Conservation (phyloP, 92 coral and sea anemone genomes). For the Epizoanthus ramosus region DNA sequence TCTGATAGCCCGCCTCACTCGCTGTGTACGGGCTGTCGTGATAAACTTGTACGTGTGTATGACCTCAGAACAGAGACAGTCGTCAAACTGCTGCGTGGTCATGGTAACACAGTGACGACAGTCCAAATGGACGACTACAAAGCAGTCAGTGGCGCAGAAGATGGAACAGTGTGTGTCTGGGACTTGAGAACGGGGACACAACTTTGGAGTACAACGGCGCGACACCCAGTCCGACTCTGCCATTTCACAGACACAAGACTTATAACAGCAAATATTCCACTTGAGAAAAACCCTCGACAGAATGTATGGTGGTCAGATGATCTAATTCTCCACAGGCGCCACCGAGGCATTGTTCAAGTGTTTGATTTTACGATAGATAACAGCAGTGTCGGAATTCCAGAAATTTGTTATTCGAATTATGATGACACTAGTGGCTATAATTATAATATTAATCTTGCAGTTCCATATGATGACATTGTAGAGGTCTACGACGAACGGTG, state of each 20-base stretch:
- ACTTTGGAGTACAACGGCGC: constrained; percentile 88
- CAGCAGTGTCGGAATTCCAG: constrained; percentile 79
- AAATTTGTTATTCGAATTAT: constrained; percentile 83
- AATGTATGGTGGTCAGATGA: constrained; percentile 94
- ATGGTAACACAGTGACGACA: constrained; percentile 73
- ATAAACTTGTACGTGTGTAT: constrained; percentile 83
- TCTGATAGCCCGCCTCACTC: constrained; percentile 64
- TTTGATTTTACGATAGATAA: constrained; percentile 77
- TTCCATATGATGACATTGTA: constrained; percentile 84
- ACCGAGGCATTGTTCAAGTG: constrained; percentile 77
- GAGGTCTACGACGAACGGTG: constrained; percentile 29
- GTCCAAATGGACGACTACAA: constrained; percentile 96
- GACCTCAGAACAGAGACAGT: constrained; percentile 81
- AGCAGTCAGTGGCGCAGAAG: constrained; percentile 91
- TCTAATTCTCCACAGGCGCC: constrained; percentile 88
- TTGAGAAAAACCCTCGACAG: constrained; percentile 67
- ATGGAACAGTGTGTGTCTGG: constrained; percentile 93
- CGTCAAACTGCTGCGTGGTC: constrained; percentile 78
- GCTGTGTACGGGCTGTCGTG: constrained; percentile 89
- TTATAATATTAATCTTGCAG: constrained; percentile 85
- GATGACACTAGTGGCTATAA: constrained; percentile 94
- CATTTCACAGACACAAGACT: constrained; percentile 70
- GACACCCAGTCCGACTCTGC: constrained; percentile 87
- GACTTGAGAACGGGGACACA: constrained; percentile 85
- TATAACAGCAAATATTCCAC: constrained; percentile 83